Evolutionary conservation across 2,888 invertebrate genomes (phyloP).

Genomic region (Apoda limacodes): DNA sequence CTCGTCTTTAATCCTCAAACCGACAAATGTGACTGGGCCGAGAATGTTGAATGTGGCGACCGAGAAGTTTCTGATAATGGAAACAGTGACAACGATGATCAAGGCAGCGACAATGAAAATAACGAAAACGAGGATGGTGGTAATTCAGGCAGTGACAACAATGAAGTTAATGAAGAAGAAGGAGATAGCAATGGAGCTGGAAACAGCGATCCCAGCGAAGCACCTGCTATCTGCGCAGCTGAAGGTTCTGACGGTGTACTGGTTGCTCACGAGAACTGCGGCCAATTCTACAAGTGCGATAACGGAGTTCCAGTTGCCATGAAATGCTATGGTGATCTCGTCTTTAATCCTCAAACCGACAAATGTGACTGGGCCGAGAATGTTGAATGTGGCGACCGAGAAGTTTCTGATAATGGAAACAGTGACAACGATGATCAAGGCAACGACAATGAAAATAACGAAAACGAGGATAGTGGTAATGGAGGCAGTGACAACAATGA

Average conservation of each 20-base stretch:
- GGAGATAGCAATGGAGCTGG: slow-evolving; percentile 8
- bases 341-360: slow-evolving; percentile 23
- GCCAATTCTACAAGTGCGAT: slow-evolving; percentile 25
- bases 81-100: slow-evolving; percentile 14
- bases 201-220: slow-evolving; percentile 24
- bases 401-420: slow-evolving; percentile 6
- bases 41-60: slow-evolving; percentile 30
- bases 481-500: too few relatives aligned
- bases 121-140: slow-evolving; percentile 9
- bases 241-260: slow-evolving; percentile 22
- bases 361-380: slow-evolving; percentile 24
- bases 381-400: slow-evolving; percentile 25
- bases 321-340: slow-evolving; percentile 19
- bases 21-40: slow-evolving; percentile 32
- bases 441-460: slow-evolving; percentile 1
- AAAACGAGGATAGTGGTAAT: slow-evolving; percentile 2
- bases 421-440: slow-evolving; percentile 1
- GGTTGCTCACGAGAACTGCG: slow-evolving; percentile 27
- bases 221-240: slow-evolving; percentile 23
- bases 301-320: slow-evolving; percentile 20
- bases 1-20: slow-evolving; percentile 27
- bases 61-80: too few relatives aligned
- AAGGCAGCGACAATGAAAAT: slow-evolving; percentile 9
- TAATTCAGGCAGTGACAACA: slow-evolving; percentile 11
- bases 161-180: slow-evolving; percentile 1